These are phyloP conservation scores for Hypomecis atomaria DNA, from an alignment of 2,888 invertebrate species.

Conservation along the genomic window DNA sequence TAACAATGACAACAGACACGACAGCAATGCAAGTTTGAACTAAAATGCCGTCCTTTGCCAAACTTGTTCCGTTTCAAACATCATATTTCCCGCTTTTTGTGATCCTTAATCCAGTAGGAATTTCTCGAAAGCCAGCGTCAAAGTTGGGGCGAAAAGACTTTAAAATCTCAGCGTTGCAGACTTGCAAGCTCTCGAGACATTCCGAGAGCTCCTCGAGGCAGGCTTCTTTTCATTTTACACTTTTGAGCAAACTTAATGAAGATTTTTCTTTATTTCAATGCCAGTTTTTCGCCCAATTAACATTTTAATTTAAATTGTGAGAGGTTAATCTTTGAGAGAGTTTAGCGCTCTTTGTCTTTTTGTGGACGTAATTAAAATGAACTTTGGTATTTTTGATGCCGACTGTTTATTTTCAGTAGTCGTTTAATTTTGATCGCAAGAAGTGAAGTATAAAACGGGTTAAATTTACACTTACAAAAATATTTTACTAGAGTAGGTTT, in stretches of 20 bases:
- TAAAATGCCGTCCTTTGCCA: background rate
- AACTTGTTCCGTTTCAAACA: background rate
- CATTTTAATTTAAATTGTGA: conserved; percentile 21
- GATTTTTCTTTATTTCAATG: conserved; percentile 17
- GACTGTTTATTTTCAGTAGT: background rate
- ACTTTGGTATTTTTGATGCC: background rate
- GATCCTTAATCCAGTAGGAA: conserved; percentile 1
- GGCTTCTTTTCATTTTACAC: conserved; percentile 35
- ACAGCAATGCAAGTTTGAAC: background rate
- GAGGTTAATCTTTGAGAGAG: conserved; percentile 4
- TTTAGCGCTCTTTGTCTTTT: background rate
- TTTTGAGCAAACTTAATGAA: conserved; percentile 29
- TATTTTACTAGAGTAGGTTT: too few relatives aligned
- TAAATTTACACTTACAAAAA: too few relatives aligned
- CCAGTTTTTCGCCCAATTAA: conserved; percentile 22
- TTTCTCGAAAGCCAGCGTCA: conserved; percentile 6
- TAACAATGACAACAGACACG: too few relatives aligned
- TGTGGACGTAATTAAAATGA: background rate
- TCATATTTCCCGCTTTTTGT: background rate
- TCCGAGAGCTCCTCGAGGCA: conserved; percentile 14
- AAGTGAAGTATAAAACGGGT: too few relatives aligned
- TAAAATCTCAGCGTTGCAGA: conserved; percentile 15
- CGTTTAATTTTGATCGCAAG: too few relatives aligned
- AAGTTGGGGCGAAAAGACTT: conserved; percentile 13
- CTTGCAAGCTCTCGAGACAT: conserved; percentile 30